phyloP scores from a whole-genome alignment of 2,797 vertebrate genomes.

The Hydrolagus colliei region DNA sequence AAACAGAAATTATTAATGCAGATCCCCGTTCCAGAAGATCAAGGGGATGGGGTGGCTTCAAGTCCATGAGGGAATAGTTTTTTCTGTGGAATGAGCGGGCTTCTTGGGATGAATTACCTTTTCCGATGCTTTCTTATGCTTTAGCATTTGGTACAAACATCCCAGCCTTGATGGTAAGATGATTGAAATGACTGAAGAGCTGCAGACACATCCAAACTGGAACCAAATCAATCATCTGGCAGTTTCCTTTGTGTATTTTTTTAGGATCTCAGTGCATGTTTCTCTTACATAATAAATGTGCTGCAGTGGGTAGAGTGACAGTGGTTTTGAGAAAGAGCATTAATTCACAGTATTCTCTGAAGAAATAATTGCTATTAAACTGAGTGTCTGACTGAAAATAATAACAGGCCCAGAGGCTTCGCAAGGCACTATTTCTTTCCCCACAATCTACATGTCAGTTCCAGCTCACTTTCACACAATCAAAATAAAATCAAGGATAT shows the following conservation, averaged over 20 bases:
- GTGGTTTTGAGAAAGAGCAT: not conserved
- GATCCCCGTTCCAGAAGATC: no score
- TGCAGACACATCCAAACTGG: conserved; percentile 10
- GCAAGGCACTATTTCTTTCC: not conserved
- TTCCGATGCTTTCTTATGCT: no score
- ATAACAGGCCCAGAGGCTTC: not conserved
- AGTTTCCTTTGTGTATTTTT: conserved; percentile 22
- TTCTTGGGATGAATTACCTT: no score
- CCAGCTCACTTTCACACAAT: not conserved
- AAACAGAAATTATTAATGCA: no score
- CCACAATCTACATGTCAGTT: not conserved
- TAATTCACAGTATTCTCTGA: not conserved
- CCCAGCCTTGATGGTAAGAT: not conserved
- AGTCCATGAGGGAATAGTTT: no score
- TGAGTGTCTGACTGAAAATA: not conserved
- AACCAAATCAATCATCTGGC: conserved; percentile 15
- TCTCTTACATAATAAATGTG: not conserved
- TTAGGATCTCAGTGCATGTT: not conserved
- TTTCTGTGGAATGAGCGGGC: no score
- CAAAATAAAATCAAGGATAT: not conserved
- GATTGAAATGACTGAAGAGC: conserved; percentile 9
- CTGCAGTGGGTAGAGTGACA: not conserved
- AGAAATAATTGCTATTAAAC: conserved; percentile 3
- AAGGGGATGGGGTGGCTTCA: no score
- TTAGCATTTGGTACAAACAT: no score